Evolutionary conservation across 2,113 vertebrate genomes (phyloP).

Genomic region (Chiloscyllium plagiosum): DNA sequence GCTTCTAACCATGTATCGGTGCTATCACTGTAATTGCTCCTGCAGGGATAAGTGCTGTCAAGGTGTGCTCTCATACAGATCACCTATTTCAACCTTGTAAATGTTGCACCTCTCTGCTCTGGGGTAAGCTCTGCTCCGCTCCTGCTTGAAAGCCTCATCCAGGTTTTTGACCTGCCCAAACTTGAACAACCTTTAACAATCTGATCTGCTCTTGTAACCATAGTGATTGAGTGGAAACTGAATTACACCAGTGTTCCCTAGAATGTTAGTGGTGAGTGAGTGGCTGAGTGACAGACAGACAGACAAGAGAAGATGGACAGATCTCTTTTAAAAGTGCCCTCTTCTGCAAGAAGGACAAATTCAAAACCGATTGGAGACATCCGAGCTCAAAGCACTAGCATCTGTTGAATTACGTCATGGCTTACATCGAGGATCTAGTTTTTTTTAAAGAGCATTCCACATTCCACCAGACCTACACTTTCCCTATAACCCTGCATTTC

Average conservation of each 20-base stretch:
- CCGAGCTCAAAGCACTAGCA: too few relatives aligned
- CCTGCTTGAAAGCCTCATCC: neutral
- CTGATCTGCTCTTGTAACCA: neutral
- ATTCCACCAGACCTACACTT: too few relatives aligned
- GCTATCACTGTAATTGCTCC: neutral
- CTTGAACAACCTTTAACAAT: neutral
- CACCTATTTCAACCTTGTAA: neutral
- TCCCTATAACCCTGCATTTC: too few relatives aligned
- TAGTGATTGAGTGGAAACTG: neutral
- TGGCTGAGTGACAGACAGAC: too few relatives aligned
- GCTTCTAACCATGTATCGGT: neutral
- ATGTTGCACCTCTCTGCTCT: neutral
- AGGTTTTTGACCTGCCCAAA: neutral
- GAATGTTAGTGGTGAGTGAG: neutral
- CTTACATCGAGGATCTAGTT: too few relatives aligned
- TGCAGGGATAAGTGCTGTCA: too few relatives aligned
- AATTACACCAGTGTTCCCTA: neutral
- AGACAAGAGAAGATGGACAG: neutral
- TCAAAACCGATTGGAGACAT: too few relatives aligned
- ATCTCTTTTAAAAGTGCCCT: too few relatives aligned
- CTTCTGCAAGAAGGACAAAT: too few relatives aligned
- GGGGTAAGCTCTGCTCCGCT: neutral
- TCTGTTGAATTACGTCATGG: too few relatives aligned
- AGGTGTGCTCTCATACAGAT: neutral
- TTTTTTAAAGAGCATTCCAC: too few relatives aligned